A percentile compares a stretch with the other conserved stretches of the same genome.
Conservation (phyloP, 2,888 invertebrate species). For the Papilio gigon region DNA sequence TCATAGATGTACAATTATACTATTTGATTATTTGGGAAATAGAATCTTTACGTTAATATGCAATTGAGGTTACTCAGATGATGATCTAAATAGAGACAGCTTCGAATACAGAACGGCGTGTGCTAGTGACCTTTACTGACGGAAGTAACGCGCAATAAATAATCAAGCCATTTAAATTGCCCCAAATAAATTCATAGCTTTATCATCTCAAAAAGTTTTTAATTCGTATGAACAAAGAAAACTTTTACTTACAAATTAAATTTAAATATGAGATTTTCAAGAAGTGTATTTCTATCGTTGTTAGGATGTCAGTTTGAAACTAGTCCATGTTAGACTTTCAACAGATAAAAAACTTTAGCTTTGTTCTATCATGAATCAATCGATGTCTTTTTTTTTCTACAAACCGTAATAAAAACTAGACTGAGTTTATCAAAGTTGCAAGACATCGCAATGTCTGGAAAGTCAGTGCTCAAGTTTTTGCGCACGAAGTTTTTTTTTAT, state of each 20-base stretch:
- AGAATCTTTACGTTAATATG: too few relatives aligned
- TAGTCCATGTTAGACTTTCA: not conserved
- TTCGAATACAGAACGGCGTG: conserved; percentile 9
- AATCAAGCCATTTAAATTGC: conserved; percentile 6
- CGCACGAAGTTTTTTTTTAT: conserved; percentile 19
- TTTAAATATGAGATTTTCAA: too few relatives aligned
- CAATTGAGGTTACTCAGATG: not conserved
- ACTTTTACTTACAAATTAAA: too few relatives aligned
- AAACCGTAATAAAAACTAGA: conserved; percentile 24
- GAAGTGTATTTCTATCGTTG: not conserved
- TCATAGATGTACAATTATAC: too few relatives aligned
- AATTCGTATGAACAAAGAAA: too few relatives aligned
- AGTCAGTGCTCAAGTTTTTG: conserved; percentile 34
- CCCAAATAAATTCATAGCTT: not conserved
- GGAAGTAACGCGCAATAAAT: conserved; percentile 5
- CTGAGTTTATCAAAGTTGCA: conserved; percentile 31
- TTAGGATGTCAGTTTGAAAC: not conserved
- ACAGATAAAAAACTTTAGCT: conserved; percentile 6
- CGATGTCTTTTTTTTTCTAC: not conserved
- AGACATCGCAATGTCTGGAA: conserved; percentile 31
- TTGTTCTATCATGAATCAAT: conserved; percentile 18
- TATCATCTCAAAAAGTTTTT: too few relatives aligned
- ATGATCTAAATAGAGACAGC: not conserved
- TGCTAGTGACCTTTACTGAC: conserved; percentile 10
- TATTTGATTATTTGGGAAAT: too few relatives aligned